Conservation (phyloP, 2,113 vertebrate genomes). For the Semicossyphus pulcher region DNA sequence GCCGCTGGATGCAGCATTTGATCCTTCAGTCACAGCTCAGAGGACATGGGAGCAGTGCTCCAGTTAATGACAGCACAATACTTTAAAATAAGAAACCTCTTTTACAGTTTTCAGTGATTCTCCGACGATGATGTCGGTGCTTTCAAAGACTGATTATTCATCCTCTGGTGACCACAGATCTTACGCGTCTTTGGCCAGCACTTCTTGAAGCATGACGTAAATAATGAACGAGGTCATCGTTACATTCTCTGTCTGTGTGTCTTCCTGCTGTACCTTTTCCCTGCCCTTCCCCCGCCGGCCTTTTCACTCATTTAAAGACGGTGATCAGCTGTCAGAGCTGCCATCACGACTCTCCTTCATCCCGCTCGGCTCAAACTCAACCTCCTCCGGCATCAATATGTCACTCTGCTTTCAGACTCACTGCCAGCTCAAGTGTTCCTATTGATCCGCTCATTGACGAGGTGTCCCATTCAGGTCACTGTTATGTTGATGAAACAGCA, state of each 20-base stretch:
- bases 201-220: no score
- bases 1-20: not conserved
- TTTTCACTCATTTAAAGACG: not conserved
- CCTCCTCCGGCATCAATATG: constrained; percentile 11
- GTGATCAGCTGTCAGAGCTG: constrained; percentile 18
- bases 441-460: constrained; percentile 52
- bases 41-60: no score
- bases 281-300: not conserved
- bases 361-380: not conserved
- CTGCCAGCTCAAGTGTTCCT: not conserved
- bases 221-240: no score
- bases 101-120: no score
- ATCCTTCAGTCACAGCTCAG: not conserved
- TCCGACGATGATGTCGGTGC: no score
- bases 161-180: no score
- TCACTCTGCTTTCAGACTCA: not conserved
- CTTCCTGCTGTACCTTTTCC: not conserved
- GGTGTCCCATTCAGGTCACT: constrained; percentile 19
- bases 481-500: constrained; percentile 43
- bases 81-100: no score
- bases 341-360: constrained; percentile 13
- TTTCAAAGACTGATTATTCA: no score
- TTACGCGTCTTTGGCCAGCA: no score
- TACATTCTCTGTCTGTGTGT: no score
- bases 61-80: no score